Evolutionary conservation across 2,888 invertebrate species (phyloP).

Genomic region (Lacanobia oleracea): DNA sequence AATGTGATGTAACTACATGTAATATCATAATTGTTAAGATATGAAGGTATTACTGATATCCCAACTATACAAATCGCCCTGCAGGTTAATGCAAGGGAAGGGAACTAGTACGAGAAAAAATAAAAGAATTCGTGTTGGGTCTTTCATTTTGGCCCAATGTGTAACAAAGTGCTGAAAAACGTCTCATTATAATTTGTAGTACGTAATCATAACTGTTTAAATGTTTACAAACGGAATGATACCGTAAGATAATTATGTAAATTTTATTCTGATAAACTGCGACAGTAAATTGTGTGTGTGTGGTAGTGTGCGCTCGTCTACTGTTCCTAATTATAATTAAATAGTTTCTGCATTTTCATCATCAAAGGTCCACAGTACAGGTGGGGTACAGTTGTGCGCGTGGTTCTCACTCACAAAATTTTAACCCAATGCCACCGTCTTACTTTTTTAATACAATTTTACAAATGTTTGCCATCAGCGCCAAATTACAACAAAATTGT

Average conservation of each 20-base stretch:
- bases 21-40: no score
- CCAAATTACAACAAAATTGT: not conserved
- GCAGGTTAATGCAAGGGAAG: not conserved
- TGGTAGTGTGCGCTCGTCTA: constrained; percentile 6
- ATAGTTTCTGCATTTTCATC: not conserved
- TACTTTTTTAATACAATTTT: not conserved
- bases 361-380: no score
- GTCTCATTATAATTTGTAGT: not conserved
- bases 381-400: no score
- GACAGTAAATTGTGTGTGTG: constrained; percentile 8
- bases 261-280: constrained; percentile 31
- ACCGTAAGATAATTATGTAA: constrained; percentile 10
- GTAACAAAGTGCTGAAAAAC: constrained; percentile 13
- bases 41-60: no score
- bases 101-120: not conserved
- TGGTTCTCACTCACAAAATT: not conserved
- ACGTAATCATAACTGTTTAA: constrained; percentile 1
- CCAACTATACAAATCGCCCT: no score
- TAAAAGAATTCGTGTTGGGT: not conserved
- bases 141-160: constrained; percentile 12
- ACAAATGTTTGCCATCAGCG: not conserved
- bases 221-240: constrained; percentile 8
- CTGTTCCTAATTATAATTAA: not conserved
- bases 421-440: not conserved
- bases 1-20: constrained; percentile 13